Evolutionary conservation across 2,797 vertebrate genomes (phyloP).

Genomic region (Gambelia wislizenii): DNA sequence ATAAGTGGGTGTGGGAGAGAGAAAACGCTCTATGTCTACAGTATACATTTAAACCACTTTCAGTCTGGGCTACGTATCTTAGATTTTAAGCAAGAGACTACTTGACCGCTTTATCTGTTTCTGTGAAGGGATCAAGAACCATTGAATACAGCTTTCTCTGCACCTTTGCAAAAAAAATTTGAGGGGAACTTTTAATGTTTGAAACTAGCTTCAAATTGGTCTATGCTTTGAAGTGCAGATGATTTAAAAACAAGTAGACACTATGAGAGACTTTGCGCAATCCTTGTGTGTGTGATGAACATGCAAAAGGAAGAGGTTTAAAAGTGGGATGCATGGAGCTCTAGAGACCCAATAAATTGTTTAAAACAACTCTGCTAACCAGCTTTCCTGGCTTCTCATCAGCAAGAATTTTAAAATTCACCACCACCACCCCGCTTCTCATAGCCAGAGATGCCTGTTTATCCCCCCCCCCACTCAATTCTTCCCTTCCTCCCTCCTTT

Average conservation of each 20-base stretch:
- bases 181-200: not conserved
- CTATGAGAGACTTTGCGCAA: too few relatives aligned
- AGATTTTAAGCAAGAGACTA: not conserved
- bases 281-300: too few relatives aligned
- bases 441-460: constrained; percentile 4
- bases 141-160: not conserved
- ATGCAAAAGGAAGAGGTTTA: not conserved
- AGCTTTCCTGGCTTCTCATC: not conserved
- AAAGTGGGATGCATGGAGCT: too few relatives aligned
- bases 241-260: too few relatives aligned
- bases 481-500: not conserved
- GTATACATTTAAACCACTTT: not conserved
- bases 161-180: not conserved
- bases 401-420: not conserved
- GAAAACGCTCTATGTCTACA: too few relatives aligned
- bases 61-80: too few relatives aligned
- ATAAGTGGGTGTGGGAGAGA: not conserved
- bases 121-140: not conserved
- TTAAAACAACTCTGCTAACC: not conserved
- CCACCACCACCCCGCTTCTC: not conserved
- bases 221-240: not conserved
- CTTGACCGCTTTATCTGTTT: not conserved
- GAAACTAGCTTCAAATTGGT: not conserved
- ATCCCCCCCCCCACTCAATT: not conserved
- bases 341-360: not conserved